Base-by-base conservation (phyloP, 2,888 invertebrate genomes). In the Biston betularia region DNA sequence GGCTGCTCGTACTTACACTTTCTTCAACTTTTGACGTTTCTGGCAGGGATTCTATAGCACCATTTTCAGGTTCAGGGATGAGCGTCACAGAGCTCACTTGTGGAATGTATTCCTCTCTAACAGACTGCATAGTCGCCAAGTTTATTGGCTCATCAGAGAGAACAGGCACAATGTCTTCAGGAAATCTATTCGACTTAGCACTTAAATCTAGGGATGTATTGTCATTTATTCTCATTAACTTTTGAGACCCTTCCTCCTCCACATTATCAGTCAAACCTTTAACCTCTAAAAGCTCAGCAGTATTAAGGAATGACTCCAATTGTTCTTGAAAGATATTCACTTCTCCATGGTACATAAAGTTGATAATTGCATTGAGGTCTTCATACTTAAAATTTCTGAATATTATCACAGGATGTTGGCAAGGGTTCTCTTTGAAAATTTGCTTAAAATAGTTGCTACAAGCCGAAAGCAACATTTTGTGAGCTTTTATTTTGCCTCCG, bases 311-410 rank as follows among this genome's bases (percentile, higher is more conserved):
- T 67, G 97, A 96, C 73, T 96, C 96, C 76, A 97, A 87, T 72
- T 97, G 96, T 82, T 97, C 97, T 84, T 97, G 97, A 76, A 96
- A 95, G 52, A 97, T 97, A 77, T 96, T 97, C 8, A 97, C 97
- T 91, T 97, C 97, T 64, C 97, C 97, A 86, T 95, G 96, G 80
- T 97, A 97, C 96, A 97, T 97, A 79, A 97, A 97, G 81, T 97
- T 96, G 46, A 97, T 95, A 69, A 97, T 95, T 12, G 97, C 97
- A 80, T 96, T 95, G 76, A 97, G 94, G 88, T 97, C 97, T 75
- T 96, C 96, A 78, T 95, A 97, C 83, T 96, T 96, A 69, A 97
- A 96, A 83, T 97, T 97, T 80, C 96, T 95, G 85, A 97, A 96
- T 88, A 97, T 96, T 75, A 97, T 96, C 63, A 97, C 96, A 71